Percentiles rank a stretch among this genome's conserved stretches.
Evolutionary conservation across 2,113 vertebrate genomes (phyloP).

Genomic region (Hypomesus transpacificus): DNA sequence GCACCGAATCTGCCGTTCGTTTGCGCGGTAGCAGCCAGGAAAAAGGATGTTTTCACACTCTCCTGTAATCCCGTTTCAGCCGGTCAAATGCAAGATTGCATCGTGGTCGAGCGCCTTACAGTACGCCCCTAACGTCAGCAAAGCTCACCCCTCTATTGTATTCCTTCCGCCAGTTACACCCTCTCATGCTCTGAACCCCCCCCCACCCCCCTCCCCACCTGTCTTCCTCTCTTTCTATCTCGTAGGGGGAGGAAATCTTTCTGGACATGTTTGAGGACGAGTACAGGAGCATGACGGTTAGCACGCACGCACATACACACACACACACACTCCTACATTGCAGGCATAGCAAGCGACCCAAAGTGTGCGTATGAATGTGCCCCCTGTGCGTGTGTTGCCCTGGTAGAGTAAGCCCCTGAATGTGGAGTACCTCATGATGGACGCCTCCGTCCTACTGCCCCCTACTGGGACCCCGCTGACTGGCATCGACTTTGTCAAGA

Average conservation of each 20-base stretch:
- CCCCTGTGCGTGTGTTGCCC: conserved; percentile 38
- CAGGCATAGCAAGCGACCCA: neutral
- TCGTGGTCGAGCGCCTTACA: neutral
- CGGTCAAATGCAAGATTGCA: too few relatives aligned
- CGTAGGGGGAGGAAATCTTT: conserved; percentile 96
- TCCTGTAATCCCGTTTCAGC: too few relatives aligned
- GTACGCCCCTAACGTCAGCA: too few relatives aligned
- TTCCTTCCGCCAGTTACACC: too few relatives aligned
- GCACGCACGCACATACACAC: conserved; percentile 28
- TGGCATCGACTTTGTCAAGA: conserved; percentile 96
- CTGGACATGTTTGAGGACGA: conserved; percentile 99
- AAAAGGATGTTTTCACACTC: too few relatives aligned
- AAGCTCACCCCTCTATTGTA: too few relatives aligned
- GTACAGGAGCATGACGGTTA: conserved; percentile 94
- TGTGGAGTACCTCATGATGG: conserved; percentile 99
- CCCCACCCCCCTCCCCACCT: neutral
- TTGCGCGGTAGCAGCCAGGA: too few relatives aligned
- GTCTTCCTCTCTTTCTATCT: neutral
- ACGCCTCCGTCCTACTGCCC: conserved; percentile 92
- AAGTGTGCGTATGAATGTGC: conserved; percentile 2
- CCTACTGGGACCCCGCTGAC: conserved; percentile 95
- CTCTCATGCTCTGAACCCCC: too few relatives aligned
- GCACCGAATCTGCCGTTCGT: too few relatives aligned
- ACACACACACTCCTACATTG: neutral
- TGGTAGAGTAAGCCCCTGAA: conserved; percentile 93